Conservation (phyloP, 1,140 invertebrate species). For the Rhagoletis zephyria region DNA sequence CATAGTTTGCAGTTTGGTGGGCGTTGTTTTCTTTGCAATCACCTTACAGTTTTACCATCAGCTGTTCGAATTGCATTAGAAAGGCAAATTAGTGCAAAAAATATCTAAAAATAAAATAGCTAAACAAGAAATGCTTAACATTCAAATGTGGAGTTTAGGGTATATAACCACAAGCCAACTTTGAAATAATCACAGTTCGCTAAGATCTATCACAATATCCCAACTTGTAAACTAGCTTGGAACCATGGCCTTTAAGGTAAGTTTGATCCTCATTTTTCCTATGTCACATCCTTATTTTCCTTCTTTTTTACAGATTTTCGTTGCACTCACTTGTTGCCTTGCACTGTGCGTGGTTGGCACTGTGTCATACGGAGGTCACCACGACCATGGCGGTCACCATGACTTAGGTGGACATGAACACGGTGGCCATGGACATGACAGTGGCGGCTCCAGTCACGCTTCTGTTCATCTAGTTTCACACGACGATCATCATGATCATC, state of each 20-base stretch:
- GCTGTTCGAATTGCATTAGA: too few relatives aligned
- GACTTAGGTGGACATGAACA: too few relatives aligned
- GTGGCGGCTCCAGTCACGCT: conserved; percentile 67
- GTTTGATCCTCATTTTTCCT: neutral
- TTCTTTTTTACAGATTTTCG: conserved; percentile 58
- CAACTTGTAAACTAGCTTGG: conserved; percentile 60
- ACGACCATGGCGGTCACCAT: neutral
- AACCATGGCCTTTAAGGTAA: conserved; percentile 68
- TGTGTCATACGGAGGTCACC: conserved; percentile 55
- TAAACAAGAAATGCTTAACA: too few relatives aligned
- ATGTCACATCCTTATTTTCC: neutral
- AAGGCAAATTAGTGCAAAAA: too few relatives aligned
- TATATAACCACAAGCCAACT: conserved; percentile 60
- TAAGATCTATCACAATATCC: conserved; percentile 21
- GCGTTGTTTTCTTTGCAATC: too few relatives aligned
- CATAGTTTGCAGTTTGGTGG: too few relatives aligned
- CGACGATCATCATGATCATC: conserved; percentile 55
- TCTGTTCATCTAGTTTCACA: conserved; percentile 67
- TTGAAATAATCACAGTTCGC: conserved; percentile 62
- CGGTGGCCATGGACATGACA: conserved; percentile 13
- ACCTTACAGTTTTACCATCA: too few relatives aligned
- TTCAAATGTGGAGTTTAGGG: neutral
- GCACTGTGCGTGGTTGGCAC: conserved; percentile 58
- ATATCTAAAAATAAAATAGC: too few relatives aligned
- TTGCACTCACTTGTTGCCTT: conserved; percentile 58